A percentile compares a stretch with the other conserved stretches of the same genome.
Conservation (phyloP, 1,140 invertebrate species). For the Pogonomyrmex barbatus region DNA sequence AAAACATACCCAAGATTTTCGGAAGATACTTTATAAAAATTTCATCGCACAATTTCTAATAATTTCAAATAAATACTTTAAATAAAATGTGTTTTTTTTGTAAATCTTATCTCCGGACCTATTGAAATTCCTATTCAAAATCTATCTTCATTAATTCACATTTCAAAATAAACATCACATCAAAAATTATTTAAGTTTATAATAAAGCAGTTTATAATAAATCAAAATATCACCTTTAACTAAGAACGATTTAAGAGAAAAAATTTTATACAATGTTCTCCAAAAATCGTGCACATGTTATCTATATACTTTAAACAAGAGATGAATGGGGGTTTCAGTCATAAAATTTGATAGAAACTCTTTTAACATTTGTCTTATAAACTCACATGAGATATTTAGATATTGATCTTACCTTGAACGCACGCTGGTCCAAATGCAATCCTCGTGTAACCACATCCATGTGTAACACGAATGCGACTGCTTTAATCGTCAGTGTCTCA, state of each 20-base stretch:
- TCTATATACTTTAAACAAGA: neutral
- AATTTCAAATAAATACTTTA: neutral
- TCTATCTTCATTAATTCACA: neutral
- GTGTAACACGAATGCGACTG: neutral
- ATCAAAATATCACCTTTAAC: neutral
- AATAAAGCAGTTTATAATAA: neutral
- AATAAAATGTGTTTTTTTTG: neutral
- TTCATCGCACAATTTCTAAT: neutral
- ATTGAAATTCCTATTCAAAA: neutral
- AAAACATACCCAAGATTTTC: conserved; percentile 7
- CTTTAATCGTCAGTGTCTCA: conserved; percentile 24
- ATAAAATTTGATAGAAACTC: conserved; percentile 28
- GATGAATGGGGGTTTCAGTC: conserved; percentile 11
- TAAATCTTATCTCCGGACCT: neutral
- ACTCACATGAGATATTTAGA: conserved; percentile 34
- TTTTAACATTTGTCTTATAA: conserved; percentile 41
- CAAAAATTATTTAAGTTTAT: neutral
- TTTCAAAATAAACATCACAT: neutral
- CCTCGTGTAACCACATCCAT: neutral
- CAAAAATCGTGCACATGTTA: neutral
- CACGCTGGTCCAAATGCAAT: conserved; percentile 30
- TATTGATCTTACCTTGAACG: conserved; percentile 3
- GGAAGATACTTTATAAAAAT: neutral
- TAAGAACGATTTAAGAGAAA: neutral
- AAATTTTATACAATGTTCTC: neutral